These are phyloP conservation scores for Drosophila kepulauana DNA, from an alignment of 1,140 invertebrate species.

Conservation along the genomic window DNA sequence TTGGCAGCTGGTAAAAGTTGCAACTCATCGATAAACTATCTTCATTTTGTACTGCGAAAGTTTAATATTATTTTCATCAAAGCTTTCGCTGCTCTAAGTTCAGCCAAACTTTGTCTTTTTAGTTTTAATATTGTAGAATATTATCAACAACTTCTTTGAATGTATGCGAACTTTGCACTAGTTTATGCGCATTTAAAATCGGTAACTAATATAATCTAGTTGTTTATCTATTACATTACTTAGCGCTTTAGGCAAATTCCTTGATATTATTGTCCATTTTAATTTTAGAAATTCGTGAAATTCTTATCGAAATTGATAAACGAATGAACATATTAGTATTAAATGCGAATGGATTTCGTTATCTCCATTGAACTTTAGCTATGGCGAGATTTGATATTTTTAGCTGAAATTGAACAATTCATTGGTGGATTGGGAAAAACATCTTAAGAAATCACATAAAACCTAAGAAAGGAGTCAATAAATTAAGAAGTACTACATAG, in stretches of 20 bases:
- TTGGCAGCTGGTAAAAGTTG: no score
- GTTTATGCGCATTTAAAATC: neutral
- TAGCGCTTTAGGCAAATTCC: neutral
- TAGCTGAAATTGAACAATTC: neutral
- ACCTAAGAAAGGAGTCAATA: neutral
- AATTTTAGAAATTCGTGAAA: neutral
- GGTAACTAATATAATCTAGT: neutral
- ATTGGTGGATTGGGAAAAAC: conserved; percentile 4
- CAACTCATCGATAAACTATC: no score
- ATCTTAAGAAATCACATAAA: neutral
- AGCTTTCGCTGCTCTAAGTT: no score
- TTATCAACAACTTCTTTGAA: neutral
- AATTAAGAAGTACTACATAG: neutral
- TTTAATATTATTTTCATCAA: neutral
- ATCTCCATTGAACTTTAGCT: conserved; percentile 32
- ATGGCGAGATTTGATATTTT: conserved; percentile 26
- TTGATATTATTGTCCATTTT: conserved; percentile 8
- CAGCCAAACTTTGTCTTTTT: no score
- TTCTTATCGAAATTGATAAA: conserved; percentile 19
- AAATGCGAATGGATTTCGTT: conserved; percentile 6
- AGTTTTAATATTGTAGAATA: no score
- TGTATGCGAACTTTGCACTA: neutral
- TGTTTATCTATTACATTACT: neutral
- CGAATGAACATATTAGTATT: conserved; percentile 5
- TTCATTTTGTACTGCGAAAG: no score